Evolutionary conservation across 53 echinoderm and acorn worm species (phyloP).

Genomic region (Holothuria leucospilota): DNA sequence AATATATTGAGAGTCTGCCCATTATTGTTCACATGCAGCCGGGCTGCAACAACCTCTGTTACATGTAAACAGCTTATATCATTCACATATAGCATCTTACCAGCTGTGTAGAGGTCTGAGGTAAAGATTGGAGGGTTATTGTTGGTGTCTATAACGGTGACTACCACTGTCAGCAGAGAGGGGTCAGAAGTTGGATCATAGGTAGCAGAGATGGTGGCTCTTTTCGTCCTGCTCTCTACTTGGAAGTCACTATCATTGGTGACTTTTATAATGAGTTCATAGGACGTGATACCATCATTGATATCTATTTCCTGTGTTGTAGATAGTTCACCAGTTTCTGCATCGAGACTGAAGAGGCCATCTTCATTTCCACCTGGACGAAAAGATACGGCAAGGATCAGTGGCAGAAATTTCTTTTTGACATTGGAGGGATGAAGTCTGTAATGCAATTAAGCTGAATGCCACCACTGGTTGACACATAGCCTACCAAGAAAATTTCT

Average conservation of each 20-base stretch:
- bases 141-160: constrained; percentile 60
- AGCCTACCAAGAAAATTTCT: too few species aligned
- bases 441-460: too few species aligned
- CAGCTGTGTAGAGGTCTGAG: constrained; percentile 58
- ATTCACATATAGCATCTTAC: constrained; percentile 13
- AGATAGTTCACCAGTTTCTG: constrained; percentile 52
- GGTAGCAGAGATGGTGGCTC: not conserved
- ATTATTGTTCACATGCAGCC: too few species aligned
- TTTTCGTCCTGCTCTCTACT: constrained; percentile 3
- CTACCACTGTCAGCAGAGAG: constrained; percentile 43
- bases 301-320: constrained; percentile 46
- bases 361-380: constrained; percentile 67
- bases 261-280: constrained; percentile 63
- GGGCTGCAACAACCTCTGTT: too few species aligned
- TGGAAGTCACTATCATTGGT: constrained; percentile 58
- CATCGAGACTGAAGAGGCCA: constrained; percentile 63
- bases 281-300: constrained; percentile 22
- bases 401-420: too few species aligned
- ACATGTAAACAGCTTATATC: too few species aligned
- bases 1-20: too few species aligned
- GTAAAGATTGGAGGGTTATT: constrained; percentile 70
- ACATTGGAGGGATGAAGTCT: too few species aligned
- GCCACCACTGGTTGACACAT: too few species aligned
- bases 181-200: not conserved
- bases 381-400: not conserved